phyloP scores from a whole-genome alignment of 2,113 vertebrate species.

The Trogon melanurus region DNA sequence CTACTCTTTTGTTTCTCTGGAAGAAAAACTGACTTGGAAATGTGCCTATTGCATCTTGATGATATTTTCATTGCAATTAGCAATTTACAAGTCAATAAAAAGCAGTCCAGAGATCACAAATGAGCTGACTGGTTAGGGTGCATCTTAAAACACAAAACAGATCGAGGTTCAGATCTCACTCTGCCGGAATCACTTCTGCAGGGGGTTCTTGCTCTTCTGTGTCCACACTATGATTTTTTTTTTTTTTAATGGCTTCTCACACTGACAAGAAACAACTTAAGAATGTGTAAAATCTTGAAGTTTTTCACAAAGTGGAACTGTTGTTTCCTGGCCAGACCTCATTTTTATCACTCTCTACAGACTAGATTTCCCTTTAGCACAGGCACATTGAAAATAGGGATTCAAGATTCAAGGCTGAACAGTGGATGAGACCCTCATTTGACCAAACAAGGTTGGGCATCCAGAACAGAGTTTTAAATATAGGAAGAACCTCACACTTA shows the following conservation, averaged over 20 bases:
- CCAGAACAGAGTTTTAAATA: not conserved
- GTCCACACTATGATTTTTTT: not conserved
- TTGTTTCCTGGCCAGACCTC: not conserved
- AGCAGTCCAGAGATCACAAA: not conserved
- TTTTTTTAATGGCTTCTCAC: not conserved
- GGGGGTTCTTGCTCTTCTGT: not conserved
- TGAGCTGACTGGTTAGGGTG: not conserved
- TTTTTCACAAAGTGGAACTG: not conserved
- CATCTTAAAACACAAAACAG: not conserved
- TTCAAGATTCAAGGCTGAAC: not conserved
- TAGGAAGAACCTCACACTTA: not conserved
- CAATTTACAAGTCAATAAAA: not conserved
- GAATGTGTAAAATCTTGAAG: not conserved
- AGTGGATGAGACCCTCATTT: not conserved
- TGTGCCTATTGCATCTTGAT: not conserved
- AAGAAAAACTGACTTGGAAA: not conserved
- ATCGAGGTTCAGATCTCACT: not conserved
- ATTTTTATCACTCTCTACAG: not conserved
- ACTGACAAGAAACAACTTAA: not conserved
- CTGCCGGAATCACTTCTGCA: not conserved
- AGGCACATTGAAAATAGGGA: not conserved
- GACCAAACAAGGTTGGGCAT: not conserved
- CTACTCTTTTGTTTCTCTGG: not conserved
- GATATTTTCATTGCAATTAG: not conserved
- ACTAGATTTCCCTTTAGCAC: not conserved